A percentile compares a stretch with the other conserved stretches of the same genome.
Evolutionary conservation across 2,888 invertebrate genomes (phyloP).

Genomic region (Rhyacophila evoluta): DNA sequence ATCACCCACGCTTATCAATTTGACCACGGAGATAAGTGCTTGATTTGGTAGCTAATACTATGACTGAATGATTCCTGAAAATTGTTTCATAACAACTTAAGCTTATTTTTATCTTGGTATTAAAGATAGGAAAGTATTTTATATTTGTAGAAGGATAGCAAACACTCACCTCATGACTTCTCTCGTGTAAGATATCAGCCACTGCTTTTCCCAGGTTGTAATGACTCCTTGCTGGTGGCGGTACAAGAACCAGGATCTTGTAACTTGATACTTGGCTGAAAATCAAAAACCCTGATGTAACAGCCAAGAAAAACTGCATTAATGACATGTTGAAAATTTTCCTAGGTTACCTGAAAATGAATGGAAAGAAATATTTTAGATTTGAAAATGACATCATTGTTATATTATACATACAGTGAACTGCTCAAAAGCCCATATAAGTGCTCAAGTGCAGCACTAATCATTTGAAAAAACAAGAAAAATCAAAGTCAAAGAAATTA

Average conservation of each 20-base stretch:
- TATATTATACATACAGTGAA: no score
- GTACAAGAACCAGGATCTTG: conserved; percentile 53
- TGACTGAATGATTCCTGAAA: neutral
- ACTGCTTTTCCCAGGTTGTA: conserved; percentile 50
- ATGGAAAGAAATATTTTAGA: neutral
- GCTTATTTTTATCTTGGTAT: no score
- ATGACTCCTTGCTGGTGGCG: conserved; percentile 54
- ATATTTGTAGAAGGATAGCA: neutral
- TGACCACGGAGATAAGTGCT: neutral
- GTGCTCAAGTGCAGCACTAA: no score
- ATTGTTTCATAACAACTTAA: no score
- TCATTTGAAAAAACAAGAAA: no score
- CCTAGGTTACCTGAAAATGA: neutral
- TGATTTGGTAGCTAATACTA: neutral
- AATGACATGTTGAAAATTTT: neutral
- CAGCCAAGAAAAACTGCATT: neutral
- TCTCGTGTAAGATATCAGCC: conserved; percentile 51
- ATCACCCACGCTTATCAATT: no score
- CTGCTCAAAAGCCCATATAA: no score
- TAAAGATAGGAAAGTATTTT: no score
- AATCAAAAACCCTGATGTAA: neutral
- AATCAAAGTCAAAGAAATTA: no score
- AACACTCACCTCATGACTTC: conserved; percentile 55
- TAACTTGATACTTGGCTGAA: conserved; percentile 36
- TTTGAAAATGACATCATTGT: neutral